Evolutionary conservation across 2,113 vertebrate species (phyloP).

Genomic region (Lates calcarifer): DNA sequence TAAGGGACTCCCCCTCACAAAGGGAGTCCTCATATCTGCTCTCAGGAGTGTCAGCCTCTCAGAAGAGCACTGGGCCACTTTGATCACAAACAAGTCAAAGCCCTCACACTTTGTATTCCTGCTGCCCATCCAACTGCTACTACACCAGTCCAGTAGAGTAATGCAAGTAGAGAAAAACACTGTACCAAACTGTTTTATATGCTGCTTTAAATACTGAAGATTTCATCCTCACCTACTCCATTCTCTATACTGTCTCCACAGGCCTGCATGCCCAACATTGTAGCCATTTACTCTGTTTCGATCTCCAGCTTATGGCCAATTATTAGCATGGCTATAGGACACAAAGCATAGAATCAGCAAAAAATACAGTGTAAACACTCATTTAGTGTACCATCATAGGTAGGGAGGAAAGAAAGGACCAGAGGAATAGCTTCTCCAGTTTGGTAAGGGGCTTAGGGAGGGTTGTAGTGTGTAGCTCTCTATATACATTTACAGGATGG

Average conservation of each 20-base stretch:
- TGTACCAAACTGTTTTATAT: conserved; percentile 43
- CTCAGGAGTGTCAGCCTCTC: not conserved
- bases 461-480: not conserved
- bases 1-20: not conserved
- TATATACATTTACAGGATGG: conserved; percentile 4
- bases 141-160: conserved; percentile 21
- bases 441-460: not conserved
- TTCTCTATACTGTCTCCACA: conserved; percentile 40
- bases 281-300: conserved; percentile 76
- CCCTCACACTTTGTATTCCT: not conserved
- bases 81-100: not conserved
- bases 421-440: conserved; percentile 27
- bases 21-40: too few relatives aligned
- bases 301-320: conserved; percentile 78
- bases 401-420: conserved; percentile 7
- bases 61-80: not conserved
- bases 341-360: conserved; percentile 59
- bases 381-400: conserved; percentile 73
- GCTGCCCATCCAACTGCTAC: not conserved
- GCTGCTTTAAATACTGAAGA: conserved; percentile 50
- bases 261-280: conserved; percentile 60
- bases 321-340: conserved; percentile 71
- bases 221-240: conserved; percentile 42
- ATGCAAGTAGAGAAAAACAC: conserved; percentile 37
- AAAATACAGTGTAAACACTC: conserved; percentile 72